These are phyloP conservation scores for Anomalospiza imberbis DNA, from an alignment of 2,797 vertebrate species.

Conservation along the genomic window DNA sequence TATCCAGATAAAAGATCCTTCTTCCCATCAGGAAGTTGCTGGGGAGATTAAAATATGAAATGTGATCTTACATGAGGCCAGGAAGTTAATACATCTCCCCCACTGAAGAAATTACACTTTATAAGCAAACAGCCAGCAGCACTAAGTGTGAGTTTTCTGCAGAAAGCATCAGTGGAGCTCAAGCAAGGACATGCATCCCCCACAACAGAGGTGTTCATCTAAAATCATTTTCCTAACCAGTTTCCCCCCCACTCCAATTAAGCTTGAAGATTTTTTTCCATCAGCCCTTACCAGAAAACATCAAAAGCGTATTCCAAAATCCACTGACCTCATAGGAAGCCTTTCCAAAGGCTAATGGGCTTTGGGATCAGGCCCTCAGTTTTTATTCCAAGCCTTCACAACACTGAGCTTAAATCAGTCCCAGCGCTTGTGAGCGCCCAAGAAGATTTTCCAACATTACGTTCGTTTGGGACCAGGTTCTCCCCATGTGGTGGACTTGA, in stretches of 20 bases:
- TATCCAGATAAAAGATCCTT: neutral
- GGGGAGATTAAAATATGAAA: neutral
- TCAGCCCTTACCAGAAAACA: conserved; percentile 20
- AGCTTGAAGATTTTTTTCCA: conserved; percentile 31
- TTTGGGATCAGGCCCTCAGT: conserved; percentile 25
- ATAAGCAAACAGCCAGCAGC: neutral
- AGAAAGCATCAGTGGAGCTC: neutral
- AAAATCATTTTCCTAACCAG: conserved; percentile 1
- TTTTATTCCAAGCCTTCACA: conserved; percentile 28
- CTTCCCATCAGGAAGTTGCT: neutral
- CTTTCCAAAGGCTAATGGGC: conserved; percentile 61
- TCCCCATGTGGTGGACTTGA: neutral
- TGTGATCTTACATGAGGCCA: neutral
- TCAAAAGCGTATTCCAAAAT: conserved; percentile 37
- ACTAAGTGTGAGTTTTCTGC: neutral
- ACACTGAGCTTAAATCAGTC: neutral
- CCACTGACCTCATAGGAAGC: conserved; percentile 57
- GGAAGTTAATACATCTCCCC: neutral
- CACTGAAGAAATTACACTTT: neutral
- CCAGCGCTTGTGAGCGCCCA: accelerated
- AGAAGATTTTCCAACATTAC: conserved; percentile 36
- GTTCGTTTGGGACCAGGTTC: neutral
- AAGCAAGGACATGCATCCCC: neutral
- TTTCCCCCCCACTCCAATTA: neutral
- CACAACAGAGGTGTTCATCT: neutral